Base-by-base conservation (phyloP, 2,113 vertebrate genomes). In the Pollimyrus isidori region DNA sequence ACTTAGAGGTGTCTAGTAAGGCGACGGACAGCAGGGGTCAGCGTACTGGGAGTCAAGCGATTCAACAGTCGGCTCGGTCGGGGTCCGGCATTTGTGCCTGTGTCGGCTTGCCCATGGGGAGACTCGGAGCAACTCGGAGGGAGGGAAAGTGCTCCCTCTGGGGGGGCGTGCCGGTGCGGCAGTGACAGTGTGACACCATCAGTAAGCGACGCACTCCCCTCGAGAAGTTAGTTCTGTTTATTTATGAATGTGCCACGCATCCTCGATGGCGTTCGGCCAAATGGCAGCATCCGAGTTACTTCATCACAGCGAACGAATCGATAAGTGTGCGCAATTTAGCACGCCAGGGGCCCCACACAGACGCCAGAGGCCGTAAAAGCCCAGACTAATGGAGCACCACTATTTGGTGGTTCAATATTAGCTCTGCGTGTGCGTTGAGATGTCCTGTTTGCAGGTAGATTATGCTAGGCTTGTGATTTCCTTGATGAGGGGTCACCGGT, bases 1-100 rank as follows among this genome's bases (percentile, higher is more conserved):
- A 84, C 3, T 89, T 39, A 62, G 13, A 48, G 53, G 30, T 45
- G 15, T 89, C 6, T 11, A 30, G 56, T 30, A 30, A 45, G 11
- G 84, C 48, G 58, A 13, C 89, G 65, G 46, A 69, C 89, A 89
- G 89, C 26, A 86, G 89, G 83, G 83, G 89, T 89, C 89, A 89
- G 82, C 15, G 83, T 30, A 50, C 39, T 30, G 46, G 42, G 30
- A 53, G 48, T 53, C 49, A 21, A 86, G 49, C 49, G 3, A 53
- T 53, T 23, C 42, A 15, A 19, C 82, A 19, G 35, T 21, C 45
- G 1, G 39, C 45, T 84, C 19, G 42, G 45, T 23, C 45, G 19
- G 42, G 19, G 42, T 84, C 82, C 45, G 19, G 42, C 1, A 21
- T 82, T 82, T 45, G 42, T 45, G 30, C 0, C 76, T 45, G 42